Conservation (phyloP, 2,888 invertebrate genomes). For the Lochmaea crataegi region DNA sequence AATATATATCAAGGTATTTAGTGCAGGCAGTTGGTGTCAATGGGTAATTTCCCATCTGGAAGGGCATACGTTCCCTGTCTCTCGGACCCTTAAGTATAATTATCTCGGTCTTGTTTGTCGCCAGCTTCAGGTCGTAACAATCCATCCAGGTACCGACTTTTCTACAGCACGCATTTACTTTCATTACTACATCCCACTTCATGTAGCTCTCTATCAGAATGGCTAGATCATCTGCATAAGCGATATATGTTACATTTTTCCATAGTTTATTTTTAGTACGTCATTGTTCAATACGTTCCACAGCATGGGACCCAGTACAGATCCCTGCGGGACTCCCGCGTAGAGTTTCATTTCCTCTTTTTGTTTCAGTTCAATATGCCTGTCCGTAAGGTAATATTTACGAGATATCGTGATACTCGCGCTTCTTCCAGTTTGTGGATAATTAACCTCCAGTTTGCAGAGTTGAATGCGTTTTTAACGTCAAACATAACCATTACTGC, state of each 20-base stretch:
- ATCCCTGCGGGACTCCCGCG: constrained; percentile 27
- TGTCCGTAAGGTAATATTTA: neutral
- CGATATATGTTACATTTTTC: constrained; percentile 29
- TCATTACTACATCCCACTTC: neutral
- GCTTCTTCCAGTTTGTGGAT: neutral
- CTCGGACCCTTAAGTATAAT: no score
- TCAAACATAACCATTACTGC: neutral
- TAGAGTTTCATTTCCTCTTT: neutral
- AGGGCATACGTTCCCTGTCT: no score
- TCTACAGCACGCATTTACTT: no score
- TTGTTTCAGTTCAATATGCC: neutral
- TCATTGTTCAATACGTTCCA: constrained; percentile 13
- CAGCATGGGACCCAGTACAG: constrained; percentile 33
- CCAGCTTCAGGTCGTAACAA: no score
- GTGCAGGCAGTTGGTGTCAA: no score
- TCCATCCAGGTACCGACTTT: no score
- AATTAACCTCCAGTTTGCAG: neutral
- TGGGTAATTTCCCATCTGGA: no score
- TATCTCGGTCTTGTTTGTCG: no score
- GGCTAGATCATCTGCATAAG: constrained; percentile 38
- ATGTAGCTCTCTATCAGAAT: constrained; percentile 16
- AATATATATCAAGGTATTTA: no score
- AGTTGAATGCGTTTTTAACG: no score
- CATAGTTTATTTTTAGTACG: constrained; percentile 10
- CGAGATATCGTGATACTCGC: neutral